A percentile compares a stretch with the other conserved stretches of the same genome.
These are phyloP conservation scores for Orgyia antiqua DNA, from an alignment of 2,888 invertebrate genomes.

Conservation along the genomic window DNA sequence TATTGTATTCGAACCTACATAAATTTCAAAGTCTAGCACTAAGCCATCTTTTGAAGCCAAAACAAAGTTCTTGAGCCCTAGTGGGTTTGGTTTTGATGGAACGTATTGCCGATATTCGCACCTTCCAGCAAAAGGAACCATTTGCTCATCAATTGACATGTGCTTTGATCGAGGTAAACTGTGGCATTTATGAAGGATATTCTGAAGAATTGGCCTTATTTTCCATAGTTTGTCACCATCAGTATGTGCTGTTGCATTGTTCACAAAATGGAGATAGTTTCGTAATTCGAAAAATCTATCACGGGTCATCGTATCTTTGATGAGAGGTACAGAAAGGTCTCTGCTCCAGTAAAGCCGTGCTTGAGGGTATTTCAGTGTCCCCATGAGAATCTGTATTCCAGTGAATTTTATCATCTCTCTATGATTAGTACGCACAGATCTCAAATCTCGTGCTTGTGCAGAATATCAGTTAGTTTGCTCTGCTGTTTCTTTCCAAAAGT, in stretches of 20 bases:
- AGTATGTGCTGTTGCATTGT: neutral
- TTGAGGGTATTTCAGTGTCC: slow-evolving; percentile 1
- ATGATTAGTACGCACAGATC: neutral
- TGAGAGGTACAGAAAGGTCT: neutral
- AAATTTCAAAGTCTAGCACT: no score
- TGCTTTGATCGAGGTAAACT: slow-evolving; percentile 21
- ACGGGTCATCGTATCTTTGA: slow-evolving; percentile 2
- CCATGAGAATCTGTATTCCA: neutral
- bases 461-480: neutral
- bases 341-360: slow-evolving; percentile 1
- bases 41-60: no score
- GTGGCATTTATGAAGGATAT: slow-evolving; percentile 11
- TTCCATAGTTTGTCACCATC: slow-evolving; percentile 5
- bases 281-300: slow-evolving; percentile 1
- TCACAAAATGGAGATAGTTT: neutral
- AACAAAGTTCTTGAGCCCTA: no score
- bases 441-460: neutral
- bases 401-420: neutral
- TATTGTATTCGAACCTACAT: no score
- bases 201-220: slow-evolving; percentile 2
- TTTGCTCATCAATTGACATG: slow-evolving; percentile 29
- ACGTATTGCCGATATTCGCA: no score
- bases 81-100: no score
- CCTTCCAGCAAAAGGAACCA: slow-evolving; percentile 31
- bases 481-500: neutral